Conservation (phyloP, 35 echinoderm and acorn worm genomes). For the Eucidaris tribuloides region DNA sequence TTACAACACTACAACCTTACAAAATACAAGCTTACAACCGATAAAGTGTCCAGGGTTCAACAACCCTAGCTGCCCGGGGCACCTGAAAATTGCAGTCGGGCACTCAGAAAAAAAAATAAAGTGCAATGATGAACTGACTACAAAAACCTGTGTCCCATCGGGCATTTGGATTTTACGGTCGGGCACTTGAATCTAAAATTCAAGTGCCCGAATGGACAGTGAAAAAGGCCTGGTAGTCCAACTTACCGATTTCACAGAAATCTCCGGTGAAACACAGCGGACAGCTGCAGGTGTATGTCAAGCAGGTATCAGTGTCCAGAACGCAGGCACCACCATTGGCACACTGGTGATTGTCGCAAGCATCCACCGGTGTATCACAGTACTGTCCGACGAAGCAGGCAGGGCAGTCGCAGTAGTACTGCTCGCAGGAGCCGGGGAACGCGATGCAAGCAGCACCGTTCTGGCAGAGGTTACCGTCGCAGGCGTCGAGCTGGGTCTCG, state of each 20-base stretch:
- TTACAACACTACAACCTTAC: too few species aligned
- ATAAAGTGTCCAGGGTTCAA: too few species aligned
- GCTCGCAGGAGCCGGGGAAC: background rate
- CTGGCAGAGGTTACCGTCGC: slow-evolving; percentile 75
- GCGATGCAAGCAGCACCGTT: slow-evolving; percentile 55
- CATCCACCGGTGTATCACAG: slow-evolving; percentile 41
- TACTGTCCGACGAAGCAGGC: slow-evolving; percentile 12
- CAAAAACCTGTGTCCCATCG: too few species aligned
- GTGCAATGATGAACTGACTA: too few species aligned
- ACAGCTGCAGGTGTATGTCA: slow-evolving; percentile 75
- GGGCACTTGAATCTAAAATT: too few species aligned
- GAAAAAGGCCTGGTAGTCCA: too few species aligned
- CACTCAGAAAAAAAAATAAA: too few species aligned
- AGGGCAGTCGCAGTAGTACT: slow-evolving; percentile 44
- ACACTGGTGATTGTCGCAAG: slow-evolving; percentile 82
- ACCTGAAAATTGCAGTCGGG: too few species aligned
- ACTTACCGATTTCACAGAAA: slow-evolving; percentile 80
- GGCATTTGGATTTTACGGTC: too few species aligned
- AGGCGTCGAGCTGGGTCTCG: slow-evolving; percentile 49
- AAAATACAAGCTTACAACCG: too few species aligned
- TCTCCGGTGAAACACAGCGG: slow-evolving; percentile 62
- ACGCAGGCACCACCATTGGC: slow-evolving; percentile 76
- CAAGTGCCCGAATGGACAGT: too few species aligned
- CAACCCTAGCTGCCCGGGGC: too few species aligned
- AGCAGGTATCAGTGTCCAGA: slow-evolving; percentile 30